A percentile compares a stretch with the other conserved stretches of the same genome.
Conservation (phyloP, 1,140 invertebrate genomes). For the Vollenhovia emeryi region DNA sequence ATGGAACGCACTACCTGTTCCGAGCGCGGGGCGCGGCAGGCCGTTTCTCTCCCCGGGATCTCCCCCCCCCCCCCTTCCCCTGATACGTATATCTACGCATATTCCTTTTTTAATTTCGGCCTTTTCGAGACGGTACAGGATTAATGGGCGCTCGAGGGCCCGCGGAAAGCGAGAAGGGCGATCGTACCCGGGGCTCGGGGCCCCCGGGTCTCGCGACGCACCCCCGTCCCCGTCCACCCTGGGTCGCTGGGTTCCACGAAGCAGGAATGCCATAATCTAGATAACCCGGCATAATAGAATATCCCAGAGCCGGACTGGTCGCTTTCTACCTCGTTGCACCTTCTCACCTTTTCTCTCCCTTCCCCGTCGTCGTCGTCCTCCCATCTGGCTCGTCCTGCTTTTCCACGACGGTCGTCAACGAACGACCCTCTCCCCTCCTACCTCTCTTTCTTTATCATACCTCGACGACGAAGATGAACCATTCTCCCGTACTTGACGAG, state of each 20-base stretch:
- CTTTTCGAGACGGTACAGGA: slow-evolving; percentile 59
- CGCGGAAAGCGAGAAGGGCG: slow-evolving; percentile 38
- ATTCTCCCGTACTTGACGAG: slow-evolving; percentile 59
- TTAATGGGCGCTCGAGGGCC: slow-evolving; percentile 57
- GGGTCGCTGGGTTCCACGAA: slow-evolving; percentile 77
- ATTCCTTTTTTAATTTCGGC: slow-evolving; percentile 79
- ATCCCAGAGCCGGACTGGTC: slow-evolving; percentile 77
- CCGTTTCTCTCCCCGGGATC: slow-evolving; percentile 31
- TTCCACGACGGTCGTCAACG: slow-evolving; percentile 59
- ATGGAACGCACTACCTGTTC: slow-evolving; percentile 52
- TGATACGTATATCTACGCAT: slow-evolving; percentile 63
- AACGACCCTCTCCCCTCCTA: neutral
- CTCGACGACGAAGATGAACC: neutral
- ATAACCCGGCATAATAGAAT: slow-evolving; percentile 84
- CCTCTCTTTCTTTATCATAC: neutral
- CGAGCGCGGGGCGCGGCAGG: slow-evolving; percentile 12
- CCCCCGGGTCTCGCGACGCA: slow-evolving; percentile 65
- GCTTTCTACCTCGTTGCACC: slow-evolving; percentile 81
- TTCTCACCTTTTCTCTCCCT: slow-evolving; percentile 78
- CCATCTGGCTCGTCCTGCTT: slow-evolving; percentile 53
- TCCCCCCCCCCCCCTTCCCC: too few species aligned
- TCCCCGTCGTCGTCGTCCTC: slow-evolving; percentile 24
- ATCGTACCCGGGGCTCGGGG: neutral
- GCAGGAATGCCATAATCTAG: slow-evolving; percentile 84
- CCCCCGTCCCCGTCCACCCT: slow-evolving; percentile 70